Conservation (phyloP, 2,888 invertebrate species). For the Drosophila subsilvestris region DNA sequence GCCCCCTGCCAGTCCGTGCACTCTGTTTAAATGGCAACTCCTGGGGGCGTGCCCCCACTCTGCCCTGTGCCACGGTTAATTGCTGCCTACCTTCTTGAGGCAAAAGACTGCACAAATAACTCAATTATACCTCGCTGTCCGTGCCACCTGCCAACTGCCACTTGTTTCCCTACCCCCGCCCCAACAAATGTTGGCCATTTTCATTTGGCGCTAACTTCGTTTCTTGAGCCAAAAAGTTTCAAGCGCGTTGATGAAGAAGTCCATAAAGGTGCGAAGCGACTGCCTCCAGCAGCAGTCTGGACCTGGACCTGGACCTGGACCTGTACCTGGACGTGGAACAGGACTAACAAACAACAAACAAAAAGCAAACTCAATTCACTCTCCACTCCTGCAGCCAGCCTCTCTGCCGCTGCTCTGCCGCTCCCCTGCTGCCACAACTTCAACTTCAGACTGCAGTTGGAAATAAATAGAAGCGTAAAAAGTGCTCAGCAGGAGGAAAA, state of each 20-base stretch:
- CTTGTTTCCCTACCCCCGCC: neutral
- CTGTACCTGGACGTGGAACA: constrained; percentile 10
- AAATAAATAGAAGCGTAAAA: constrained; percentile 52
- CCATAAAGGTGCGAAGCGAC: constrained; percentile 63
- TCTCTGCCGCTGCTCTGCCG: no score
- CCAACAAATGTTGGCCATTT: constrained; percentile 21
- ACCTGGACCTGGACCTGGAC: constrained; percentile 8
- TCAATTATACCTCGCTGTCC: constrained; percentile 62
- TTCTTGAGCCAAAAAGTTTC: constrained; percentile 46
- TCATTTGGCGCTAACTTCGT: constrained; percentile 57
- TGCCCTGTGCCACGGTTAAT: constrained; percentile 42
- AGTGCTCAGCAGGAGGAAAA: constrained; percentile 25
- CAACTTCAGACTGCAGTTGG: constrained; percentile 25
- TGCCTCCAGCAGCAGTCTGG: constrained; percentile 28
- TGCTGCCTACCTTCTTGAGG: constrained; percentile 41
- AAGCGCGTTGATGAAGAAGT: constrained; percentile 72
- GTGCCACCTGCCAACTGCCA: neutral
- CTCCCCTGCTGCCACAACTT: constrained; percentile 17
- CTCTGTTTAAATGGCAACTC: no score
- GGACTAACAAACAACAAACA: constrained; percentile 54
- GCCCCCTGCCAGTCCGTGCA: no score
- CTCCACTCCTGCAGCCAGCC: constrained; percentile 25
- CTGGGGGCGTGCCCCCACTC: no score
- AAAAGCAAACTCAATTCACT: constrained; percentile 43
- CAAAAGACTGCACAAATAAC: constrained; percentile 64